Conservation (phyloP, 1,140 invertebrate genomes). For the Drosophila equinoxialis region DNA sequence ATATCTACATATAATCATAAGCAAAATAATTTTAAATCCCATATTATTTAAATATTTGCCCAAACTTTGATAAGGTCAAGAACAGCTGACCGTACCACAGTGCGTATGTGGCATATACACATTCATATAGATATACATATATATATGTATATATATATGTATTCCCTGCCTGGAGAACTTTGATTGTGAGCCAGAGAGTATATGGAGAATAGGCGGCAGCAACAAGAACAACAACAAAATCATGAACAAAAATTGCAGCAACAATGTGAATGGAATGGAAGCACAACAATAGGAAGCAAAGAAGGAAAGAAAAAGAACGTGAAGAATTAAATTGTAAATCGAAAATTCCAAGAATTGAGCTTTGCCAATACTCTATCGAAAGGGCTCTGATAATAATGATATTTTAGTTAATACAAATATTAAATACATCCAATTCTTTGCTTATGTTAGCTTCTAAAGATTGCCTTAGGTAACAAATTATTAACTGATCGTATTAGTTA, state of each 20-base stretch:
- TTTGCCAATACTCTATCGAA: conserved; percentile 26
- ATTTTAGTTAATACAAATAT: background rate
- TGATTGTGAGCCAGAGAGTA: conserved; percentile 67
- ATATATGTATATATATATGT: background rate
- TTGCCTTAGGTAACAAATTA: too few species aligned
- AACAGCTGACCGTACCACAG: too few species aligned
- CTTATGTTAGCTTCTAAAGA: too few species aligned
- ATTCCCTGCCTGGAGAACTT: conserved; percentile 31
- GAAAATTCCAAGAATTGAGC: conserved; percentile 75
- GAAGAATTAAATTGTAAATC: conserved; percentile 79
- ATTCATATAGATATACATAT: conserved; percentile 2
- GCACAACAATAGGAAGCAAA: conserved; percentile 61
- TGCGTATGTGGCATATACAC: background rate
- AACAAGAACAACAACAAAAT: conserved; percentile 37
- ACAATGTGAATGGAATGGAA: conserved; percentile 71
- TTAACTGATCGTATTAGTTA: too few species aligned
- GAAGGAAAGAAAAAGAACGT: conserved; percentile 52
- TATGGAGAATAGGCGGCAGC: conserved; percentile 63
- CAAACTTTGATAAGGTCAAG: too few species aligned
- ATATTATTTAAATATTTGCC: too few species aligned
- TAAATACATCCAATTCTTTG: too few species aligned
- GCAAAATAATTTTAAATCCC: too few species aligned
- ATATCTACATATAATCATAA: too few species aligned
- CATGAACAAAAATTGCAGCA: conserved; percentile 62
- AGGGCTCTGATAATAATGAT: background rate